Base-by-base conservation (phyloP, 1,140 invertebrate genomes). In the Leptinotarsa undecemlineata region DNA sequence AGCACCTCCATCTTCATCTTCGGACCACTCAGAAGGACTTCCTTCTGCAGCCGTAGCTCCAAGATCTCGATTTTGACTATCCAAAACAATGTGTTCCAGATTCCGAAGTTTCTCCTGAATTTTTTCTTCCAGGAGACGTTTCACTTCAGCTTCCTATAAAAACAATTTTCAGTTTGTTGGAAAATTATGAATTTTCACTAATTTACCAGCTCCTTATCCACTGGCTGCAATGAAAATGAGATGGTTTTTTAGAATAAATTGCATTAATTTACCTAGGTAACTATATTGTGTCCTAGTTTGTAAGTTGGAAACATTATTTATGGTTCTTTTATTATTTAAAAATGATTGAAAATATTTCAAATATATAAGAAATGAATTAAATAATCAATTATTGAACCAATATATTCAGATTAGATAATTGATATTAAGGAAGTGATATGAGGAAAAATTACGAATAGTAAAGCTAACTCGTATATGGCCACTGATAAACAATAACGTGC, bases 11-110 rank as follows among this genome's bases (percentile, higher is more conserved):
- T 87, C 87, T 74, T 87, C 87, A 80, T 92, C 91, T 76, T 92
- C 91, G 76, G 91, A 93, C 93, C 93, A 94, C 82, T 94, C 93
- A 33, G 92, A 94, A 79, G 92, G 91, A 85, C 91, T 78, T 74
- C 75, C 80, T 76, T 80, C 77, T 13, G 73, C 73, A 62, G 48
- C 67, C 0, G 70, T 48, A 26, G 51, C 17, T 13, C 68, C 57
- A 42, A 42, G 33, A 42, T 42, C 33, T 42, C 33, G 33, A 8
- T 60, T 20, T 47, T 74, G 74, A 14, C 67, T 73, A 17, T 77
- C 76, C 47, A 80, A 86, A 84, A 63, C 81, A 75, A 71, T 81
- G 74, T 80, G 78, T 62, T 84, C 83, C 42, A 82, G 72, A 74
- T 79, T 83, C 21, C 79, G 77, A 17, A 85, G 75, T 75, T 84